Base-by-base conservation (phyloP, 1,140 invertebrate species). In the Aporrectodea caliginosa region DNA sequence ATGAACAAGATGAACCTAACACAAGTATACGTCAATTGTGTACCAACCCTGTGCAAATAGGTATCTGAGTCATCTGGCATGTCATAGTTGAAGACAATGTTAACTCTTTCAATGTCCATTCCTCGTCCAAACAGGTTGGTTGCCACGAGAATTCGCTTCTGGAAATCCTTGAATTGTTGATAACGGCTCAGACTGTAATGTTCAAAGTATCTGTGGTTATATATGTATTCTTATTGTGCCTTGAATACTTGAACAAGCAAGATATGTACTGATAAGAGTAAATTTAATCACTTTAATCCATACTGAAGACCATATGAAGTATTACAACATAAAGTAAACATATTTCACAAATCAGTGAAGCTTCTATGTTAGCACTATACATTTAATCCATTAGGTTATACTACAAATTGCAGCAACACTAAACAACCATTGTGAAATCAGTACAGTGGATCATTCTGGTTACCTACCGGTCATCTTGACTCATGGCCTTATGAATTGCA, bases 71-170 rank as follows among this genome's bases (percentile, higher is more conserved):
- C 95, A 90, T 99, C 98, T 12, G 98, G 98, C 97, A 99, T 99
- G 85, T 99, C 98, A 87, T 99, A 99, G 88, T 99, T 99, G 86
- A 99, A 99, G 0, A 99, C 98, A 88, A 99, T 99, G 88, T 99
- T 99, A 0, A 99, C 98, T 89, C 98, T 82, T 83, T 91, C 91
- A 83, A 90, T 91, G 83, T 91, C 90, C 90, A 91, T 90, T 73
- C 90, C 90, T 81, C 98, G 91, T 29, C 98, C 98, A 91, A 99
- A 99, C 35, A 99, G 90, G 90, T 99, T 99, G 0, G 98, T 99
- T 0, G 98, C 98, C 1, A 99, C 98, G 82, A 98, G 90, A 84
- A 98, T 98, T 83, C 96, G 90, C 91, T 99, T 99, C 88, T 99
- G 96, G 89, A 99, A 99, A 89, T 99, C 98, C 90, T 99, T 99